Evolutionary conservation across 1,140 invertebrate genomes (phyloP).

Genomic region (Brachionus plicatilis): DNA sequence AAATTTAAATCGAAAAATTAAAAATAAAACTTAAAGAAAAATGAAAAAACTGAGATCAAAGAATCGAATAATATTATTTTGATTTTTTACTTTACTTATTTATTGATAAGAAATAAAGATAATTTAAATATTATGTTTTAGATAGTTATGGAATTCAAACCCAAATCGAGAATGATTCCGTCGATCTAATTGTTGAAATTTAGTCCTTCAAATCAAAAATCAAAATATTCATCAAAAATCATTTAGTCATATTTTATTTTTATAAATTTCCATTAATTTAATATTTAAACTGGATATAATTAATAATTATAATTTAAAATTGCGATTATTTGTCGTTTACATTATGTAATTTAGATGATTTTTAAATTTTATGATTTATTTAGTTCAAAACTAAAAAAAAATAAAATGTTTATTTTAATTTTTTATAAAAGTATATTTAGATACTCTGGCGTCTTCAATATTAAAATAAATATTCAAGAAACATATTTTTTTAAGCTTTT

Average conservation of each 20-base stretch:
- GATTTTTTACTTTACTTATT: too few species aligned
- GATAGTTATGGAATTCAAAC: not conserved
- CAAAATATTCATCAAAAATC: not conserved
- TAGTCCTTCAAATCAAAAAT: not conserved
- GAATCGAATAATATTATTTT: too few species aligned
- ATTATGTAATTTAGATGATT: not conserved
- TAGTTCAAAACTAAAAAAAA: not conserved
- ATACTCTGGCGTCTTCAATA: not conserved
- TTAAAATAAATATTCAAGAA: too few species aligned
- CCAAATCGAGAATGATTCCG: not conserved
- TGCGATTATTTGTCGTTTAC: not conserved
- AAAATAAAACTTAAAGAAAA: too few species aligned
- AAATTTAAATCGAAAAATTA: too few species aligned
- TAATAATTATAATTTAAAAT: not conserved
- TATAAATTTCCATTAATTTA: not conserved
- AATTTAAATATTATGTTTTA: not conserved
- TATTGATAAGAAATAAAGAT: not conserved
- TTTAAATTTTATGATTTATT: not conserved
- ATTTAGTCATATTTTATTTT: not conserved
- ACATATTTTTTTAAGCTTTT: too few species aligned
- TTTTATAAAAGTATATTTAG: not conserved
- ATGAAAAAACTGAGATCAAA: too few species aligned
- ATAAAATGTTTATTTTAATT: not conserved
- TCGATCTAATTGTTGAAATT: constrained; percentile 1
- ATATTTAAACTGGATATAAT: not conserved